phyloP scores from a whole-genome alignment of 2,888 invertebrate genomes.

The Polyommatus iphigenia region DNA sequence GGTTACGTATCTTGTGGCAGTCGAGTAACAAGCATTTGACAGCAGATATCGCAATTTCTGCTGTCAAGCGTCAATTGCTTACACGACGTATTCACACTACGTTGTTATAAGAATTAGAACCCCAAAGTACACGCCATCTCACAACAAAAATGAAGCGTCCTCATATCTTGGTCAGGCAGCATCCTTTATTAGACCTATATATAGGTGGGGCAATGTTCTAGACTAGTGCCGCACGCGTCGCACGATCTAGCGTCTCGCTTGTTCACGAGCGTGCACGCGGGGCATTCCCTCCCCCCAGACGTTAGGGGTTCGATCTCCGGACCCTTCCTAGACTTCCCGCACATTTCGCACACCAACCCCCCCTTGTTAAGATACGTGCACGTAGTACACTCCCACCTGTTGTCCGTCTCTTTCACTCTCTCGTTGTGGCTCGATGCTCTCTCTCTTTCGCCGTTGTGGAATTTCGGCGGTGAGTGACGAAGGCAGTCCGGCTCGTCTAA shows the following conservation, averaged over 20 bases:
- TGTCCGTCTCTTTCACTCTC: constrained; percentile 43
- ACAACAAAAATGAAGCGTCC: background rate
- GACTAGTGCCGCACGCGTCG: constrained; percentile 84
- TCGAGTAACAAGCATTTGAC: background rate
- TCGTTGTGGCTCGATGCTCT: constrained; percentile 43
- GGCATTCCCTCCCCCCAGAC: constrained; percentile 87
- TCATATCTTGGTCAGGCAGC: background rate
- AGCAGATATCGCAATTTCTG: background rate
- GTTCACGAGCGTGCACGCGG: constrained; percentile 88
- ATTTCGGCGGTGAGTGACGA: constrained; percentile 52
- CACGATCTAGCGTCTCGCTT: constrained; percentile 82
- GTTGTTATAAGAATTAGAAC: no score
- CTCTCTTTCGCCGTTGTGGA: constrained; percentile 46
- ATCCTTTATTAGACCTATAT: constrained; percentile 64
- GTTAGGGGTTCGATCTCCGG: constrained; percentile 83
- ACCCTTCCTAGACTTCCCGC: constrained; percentile 83
- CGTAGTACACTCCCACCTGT: constrained; percentile 84
- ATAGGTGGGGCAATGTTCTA: constrained; percentile 88
- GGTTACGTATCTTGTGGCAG: background rate
- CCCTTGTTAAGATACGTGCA: constrained; percentile 85
- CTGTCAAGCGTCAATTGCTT: no score
- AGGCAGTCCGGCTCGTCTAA: constrained; percentile 65
- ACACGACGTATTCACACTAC: no score
- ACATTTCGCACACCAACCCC: constrained; percentile 84
- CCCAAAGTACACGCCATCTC: no score